These are phyloP conservation scores for Danio rerio DNA, from an alignment of 2,113 vertebrate species.

Conservation along the genomic window DNA sequence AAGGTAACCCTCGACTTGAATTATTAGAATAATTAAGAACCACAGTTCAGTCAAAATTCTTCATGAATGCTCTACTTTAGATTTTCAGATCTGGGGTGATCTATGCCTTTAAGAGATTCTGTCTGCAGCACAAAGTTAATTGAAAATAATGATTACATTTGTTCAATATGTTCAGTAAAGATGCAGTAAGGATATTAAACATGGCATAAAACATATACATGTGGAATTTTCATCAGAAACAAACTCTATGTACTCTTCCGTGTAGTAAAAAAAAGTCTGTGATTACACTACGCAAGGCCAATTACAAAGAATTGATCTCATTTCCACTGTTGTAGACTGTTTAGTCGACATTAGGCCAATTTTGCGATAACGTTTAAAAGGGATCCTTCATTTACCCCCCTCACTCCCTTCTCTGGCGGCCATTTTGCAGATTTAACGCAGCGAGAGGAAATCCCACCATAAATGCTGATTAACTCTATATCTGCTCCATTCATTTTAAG, in stretches of 20 bases:
- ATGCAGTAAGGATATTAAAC: no score
- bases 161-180: no score
- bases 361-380: slow-evolving; percentile 52
- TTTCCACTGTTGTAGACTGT: slow-evolving; percentile 56
- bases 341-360: slow-evolving; percentile 65
- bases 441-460: slow-evolving; percentile 33
- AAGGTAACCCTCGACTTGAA: no score
- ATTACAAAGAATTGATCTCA: slow-evolving; percentile 71
- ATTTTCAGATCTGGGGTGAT: no score
- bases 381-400: slow-evolving; percentile 20
- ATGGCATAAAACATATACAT: no score
- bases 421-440: slow-evolving; percentile 49
- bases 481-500: slow-evolving; percentile 74
- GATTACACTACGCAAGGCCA: slow-evolving; percentile 32
- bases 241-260: not conserved
- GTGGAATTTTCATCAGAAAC: not conserved
- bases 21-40: no score
- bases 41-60: no score
- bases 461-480: slow-evolving; percentile 71
- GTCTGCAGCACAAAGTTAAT: no score
- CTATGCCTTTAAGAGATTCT: no score
- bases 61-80: no score
- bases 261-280: slow-evolving; percentile 42
- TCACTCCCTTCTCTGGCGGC: slow-evolving; percentile 38
- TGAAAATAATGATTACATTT: no score